Base-by-base conservation (phyloP, 2,888 invertebrate species). In the Oscheius sp. region DNA sequence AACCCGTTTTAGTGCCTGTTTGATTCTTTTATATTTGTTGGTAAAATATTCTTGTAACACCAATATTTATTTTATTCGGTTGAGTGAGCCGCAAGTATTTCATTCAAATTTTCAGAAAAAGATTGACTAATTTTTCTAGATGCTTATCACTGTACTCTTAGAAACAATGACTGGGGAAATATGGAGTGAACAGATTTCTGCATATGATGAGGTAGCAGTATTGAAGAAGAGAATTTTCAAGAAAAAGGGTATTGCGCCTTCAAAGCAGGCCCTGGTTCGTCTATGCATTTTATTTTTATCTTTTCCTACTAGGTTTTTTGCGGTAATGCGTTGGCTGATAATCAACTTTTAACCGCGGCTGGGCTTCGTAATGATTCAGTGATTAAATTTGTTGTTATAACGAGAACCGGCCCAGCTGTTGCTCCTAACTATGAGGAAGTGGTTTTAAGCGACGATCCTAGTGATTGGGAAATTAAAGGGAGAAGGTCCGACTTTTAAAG, bases 161-260 rank as follows among this genome's bases (percentile, higher is more conserved):
- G 73, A 73, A 27, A 52, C 68, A 29, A 56, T 68, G 56, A 72
- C 72, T 9, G 75, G 76, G 5, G 69, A 75, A 63, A 43, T 71
- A 41, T 77, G 75, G 75, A 21, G 25, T 13, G 77, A 77, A 63
- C 1, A 41, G 16, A 41, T 76, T n/a, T 55, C 71, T 18, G 66
- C 71, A 18, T 70, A 56, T 13, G 76, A 77, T 53, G 75, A 76
- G 12, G 71, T 80, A 1, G 56, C 25, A 29, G 71, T 63, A 3
- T 69, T 80, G 72, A 80, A 80, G 70, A 64, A 53, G 27, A 46
- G 69, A 21, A 72, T 80, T 29, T 78, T 68, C 72, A 61, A 61
- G 43, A 46, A 53, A 27, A 73, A 66, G 9, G 52, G 72, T 2
- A 70, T 80, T 21, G 72, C 76, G 5, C 75, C 76, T 16, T 25